These are phyloP conservation scores for Podiceps cristatus DNA, from an alignment of 2,113 vertebrate genomes.

Conservation along the genomic window DNA sequence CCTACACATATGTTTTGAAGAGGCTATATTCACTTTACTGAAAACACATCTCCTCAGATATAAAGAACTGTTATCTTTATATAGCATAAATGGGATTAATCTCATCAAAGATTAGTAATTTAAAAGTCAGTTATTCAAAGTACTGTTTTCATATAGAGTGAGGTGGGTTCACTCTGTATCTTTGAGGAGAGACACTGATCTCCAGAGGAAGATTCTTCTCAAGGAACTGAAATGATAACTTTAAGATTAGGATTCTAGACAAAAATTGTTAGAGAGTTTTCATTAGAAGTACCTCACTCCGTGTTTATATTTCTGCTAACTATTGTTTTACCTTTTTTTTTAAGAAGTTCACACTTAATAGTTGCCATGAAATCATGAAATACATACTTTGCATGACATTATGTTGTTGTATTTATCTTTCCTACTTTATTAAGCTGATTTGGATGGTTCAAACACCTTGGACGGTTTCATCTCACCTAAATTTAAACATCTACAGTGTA, in stretches of 20 bases:
- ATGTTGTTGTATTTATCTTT: conserved; percentile 45
- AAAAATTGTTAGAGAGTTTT: not conserved
- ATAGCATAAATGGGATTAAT: not conserved
- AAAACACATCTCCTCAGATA: not conserved
- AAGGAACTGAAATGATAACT: not conserved
- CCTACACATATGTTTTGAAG: not conserved
- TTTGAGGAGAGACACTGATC: not conserved
- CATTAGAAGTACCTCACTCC: not conserved
- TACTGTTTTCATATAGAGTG: not conserved
- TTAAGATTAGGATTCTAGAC: not conserved
- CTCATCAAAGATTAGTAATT: not conserved
- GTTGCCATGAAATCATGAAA: conserved; percentile 7
- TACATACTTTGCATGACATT: not conserved
- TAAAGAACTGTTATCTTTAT: not conserved
- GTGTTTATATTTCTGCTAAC: not conserved
- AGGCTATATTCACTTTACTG: not conserved
- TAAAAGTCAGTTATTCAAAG: not conserved
- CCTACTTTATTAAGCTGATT: conserved; percentile 33
- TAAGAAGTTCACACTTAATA: not conserved
- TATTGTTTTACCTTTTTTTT: not conserved
- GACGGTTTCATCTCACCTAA: not conserved
- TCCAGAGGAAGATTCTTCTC: not conserved
- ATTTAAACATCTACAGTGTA: not conserved
- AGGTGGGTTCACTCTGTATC: not conserved
- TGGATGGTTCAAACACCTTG: not conserved